A percentile compares a stretch with the other conserved stretches of the same genome.
Evolutionary conservation across 1,140 invertebrate genomes (phyloP).

Genomic region (Cotesia vestalis): DNA sequence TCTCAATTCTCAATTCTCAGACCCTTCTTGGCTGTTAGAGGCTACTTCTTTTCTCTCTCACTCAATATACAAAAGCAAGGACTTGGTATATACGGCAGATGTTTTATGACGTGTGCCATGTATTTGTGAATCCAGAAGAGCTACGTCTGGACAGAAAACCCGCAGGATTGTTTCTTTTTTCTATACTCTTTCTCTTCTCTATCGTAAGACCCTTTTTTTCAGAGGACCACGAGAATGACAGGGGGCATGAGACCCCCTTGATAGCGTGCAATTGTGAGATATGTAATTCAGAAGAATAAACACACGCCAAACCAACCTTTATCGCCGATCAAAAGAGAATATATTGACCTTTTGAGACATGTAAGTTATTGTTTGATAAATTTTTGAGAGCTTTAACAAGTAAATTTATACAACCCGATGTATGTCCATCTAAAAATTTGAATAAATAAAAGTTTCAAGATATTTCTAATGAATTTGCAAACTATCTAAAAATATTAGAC

Average conservation of each 20-base stretch:
- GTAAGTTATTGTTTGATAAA: neutral
- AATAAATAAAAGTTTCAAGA: too few species aligned
- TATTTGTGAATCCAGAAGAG: conserved; percentile 20
- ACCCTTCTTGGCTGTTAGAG: conserved; percentile 50
- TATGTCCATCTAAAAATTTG: too few species aligned
- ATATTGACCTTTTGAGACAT: conserved; percentile 9
- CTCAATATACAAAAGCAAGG: conserved; percentile 46
- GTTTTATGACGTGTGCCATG: conserved; percentile 60
- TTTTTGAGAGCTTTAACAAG: neutral
- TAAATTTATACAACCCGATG: too few species aligned
- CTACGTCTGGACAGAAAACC: conserved; percentile 15
- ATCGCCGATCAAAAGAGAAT: conserved; percentile 1
- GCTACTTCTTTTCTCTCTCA: conserved; percentile 35
- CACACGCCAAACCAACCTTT: neutral
- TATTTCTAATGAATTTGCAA: too few species aligned
- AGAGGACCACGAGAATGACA: neutral
- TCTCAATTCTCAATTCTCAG: conserved; percentile 59
- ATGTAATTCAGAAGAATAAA: conserved; percentile 8
- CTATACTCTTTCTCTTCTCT: neutral
- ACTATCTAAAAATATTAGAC: too few species aligned
- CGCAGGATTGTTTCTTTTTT: neutral
- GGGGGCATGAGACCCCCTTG: conserved; percentile 25
- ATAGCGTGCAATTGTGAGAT: conserved; percentile 10
- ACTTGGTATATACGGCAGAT: conserved; percentile 62
- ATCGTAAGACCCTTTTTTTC: neutral